These are phyloP conservation scores for Hipposideros larvatus DNA, from an alignment of 2,797 vertebrate genomes.

Conservation along the genomic window DNA sequence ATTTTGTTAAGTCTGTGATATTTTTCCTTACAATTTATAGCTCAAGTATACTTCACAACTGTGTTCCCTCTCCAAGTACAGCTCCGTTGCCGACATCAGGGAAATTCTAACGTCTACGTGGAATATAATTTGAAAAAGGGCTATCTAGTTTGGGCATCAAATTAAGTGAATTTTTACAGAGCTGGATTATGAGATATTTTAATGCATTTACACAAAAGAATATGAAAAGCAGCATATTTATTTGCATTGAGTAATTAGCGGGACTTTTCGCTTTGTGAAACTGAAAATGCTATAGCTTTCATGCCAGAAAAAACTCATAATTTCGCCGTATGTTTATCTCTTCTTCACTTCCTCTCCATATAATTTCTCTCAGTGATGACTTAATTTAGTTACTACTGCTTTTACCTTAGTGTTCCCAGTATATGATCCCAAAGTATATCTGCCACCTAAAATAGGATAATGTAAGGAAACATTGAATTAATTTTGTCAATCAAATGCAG, in stretches of 20 bases:
- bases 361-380: not conserved
- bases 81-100: not conserved
- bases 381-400: not conserved
- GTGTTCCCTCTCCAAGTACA: not conserved
- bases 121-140: conserved; percentile 50
- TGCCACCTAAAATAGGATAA: not conserved
- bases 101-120: conserved; percentile 43
- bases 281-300: conserved; percentile 14
- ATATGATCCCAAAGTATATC: not conserved
- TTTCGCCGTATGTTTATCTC: conserved; percentile 28
- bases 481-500: not conserved
- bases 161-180: conserved; percentile 37
- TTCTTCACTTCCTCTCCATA: not conserved
- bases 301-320: not conserved
- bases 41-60: not conserved
- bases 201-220: not conserved
- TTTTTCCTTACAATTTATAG: conserved; percentile 45
- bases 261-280: conserved; percentile 35
- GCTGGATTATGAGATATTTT: conserved; percentile 41
- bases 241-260: not conserved
- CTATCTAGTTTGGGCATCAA: conserved; percentile 3
- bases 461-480: not conserved
- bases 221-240: conserved; percentile 36
- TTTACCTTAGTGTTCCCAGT: not conserved
- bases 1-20: conserved; percentile 52